Evolutionary conservation across 1,140 invertebrate species (phyloP).

Genomic region (Bombus impatiens): DNA sequence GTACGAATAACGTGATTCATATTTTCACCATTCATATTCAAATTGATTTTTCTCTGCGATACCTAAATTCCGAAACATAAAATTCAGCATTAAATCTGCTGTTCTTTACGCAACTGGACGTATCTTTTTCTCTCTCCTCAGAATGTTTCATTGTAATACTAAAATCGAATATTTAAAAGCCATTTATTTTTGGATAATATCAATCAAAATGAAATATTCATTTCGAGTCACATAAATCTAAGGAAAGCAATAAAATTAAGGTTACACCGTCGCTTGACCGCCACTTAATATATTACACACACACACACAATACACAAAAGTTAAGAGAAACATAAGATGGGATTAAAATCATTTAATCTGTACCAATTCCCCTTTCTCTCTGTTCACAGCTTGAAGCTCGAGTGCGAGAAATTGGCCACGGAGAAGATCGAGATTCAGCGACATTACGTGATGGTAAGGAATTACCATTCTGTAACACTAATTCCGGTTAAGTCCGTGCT

Average conservation of each 20-base stretch:
- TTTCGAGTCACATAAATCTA: no score
- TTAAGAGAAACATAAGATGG: background rate
- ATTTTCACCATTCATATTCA: no score
- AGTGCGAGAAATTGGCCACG: conserved; percentile 97
- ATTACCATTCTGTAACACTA: conserved; percentile 67
- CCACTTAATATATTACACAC: background rate
- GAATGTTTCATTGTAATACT: background rate
- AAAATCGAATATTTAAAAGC: no score
- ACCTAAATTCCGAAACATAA: background rate
- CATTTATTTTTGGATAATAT: no score
- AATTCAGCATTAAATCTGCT: background rate
- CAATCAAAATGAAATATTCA: no score
- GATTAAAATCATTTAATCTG: conserved; percentile 13
- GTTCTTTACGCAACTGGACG: no score
- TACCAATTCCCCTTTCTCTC: background rate
- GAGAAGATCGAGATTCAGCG: conserved; percentile 99
- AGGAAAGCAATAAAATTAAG: no score
- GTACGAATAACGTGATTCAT: background rate
- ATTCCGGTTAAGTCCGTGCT: conserved; percentile 57
- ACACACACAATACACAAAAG: background rate
- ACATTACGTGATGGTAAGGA: conserved; percentile 99
- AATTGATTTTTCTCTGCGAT: no score
- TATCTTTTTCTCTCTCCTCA: background rate
- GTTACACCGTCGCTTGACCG: background rate
- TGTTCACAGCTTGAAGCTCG: conserved; percentile 90